A percentile compares a stretch with the other conserved stretches of the same genome.
These are phyloP conservation scores for Leptinotarsa defecta DNA, from an alignment of 1,140 invertebrate species.

Conservation along the genomic window DNA sequence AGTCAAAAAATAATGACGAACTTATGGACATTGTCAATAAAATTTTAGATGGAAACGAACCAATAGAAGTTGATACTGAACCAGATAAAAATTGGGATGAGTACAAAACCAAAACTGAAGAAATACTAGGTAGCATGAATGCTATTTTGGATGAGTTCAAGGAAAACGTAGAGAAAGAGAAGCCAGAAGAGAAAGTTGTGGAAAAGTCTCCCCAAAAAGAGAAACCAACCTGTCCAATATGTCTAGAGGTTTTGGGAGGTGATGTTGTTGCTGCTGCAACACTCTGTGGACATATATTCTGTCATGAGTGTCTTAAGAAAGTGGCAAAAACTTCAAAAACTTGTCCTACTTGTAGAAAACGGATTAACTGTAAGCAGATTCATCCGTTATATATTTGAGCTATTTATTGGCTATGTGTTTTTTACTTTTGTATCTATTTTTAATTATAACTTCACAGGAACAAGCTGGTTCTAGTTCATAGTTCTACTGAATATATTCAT, in stretches of 20 bases:
- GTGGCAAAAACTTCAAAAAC: conserved; percentile 32
- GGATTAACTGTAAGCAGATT: conserved; percentile 13
- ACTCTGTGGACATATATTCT: conserved; percentile 42
- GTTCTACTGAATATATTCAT: no score
- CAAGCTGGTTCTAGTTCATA: no score
- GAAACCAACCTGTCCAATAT: conserved; percentile 35
- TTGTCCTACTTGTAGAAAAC: conserved; percentile 40
- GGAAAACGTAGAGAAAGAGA: conserved; percentile 26
- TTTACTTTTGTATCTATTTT: not conserved
- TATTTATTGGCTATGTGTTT: not conserved
- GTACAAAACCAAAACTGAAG: conserved; percentile 34
- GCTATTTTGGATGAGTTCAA: conserved; percentile 27
- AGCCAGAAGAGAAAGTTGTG: conserved; percentile 22
- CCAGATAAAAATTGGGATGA: conserved; percentile 33
- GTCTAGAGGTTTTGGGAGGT: conserved; percentile 34
- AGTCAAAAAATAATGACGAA: conserved; percentile 2
- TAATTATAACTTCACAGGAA: not conserved
- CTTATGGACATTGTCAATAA: conserved; percentile 24
- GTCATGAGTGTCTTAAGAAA: conserved; percentile 32
- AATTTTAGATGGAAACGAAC: conserved; percentile 13
- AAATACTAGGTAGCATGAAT: conserved; percentile 34
- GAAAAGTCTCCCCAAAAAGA: conserved; percentile 25
- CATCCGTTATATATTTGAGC: conserved; percentile 17
- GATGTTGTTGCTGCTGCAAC: conserved; percentile 30
- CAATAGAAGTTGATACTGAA: conserved; percentile 21